Conservation (phyloP, 2,797 vertebrate species). For the Melanotaenia maccullochi region DNA sequence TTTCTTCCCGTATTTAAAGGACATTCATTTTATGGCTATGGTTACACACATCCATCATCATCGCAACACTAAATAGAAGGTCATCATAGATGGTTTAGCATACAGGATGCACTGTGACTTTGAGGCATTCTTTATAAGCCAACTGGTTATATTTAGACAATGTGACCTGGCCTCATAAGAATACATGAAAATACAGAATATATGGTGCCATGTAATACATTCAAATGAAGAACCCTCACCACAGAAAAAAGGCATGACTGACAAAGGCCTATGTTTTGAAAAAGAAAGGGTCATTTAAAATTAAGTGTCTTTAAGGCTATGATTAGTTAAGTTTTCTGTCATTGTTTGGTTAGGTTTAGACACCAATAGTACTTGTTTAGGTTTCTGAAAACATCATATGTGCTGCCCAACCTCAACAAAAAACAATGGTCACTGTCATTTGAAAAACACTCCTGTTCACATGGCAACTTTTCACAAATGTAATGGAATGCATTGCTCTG, state of each 20-base stretch:
- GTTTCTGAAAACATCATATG: neutral
- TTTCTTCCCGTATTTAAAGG: neutral
- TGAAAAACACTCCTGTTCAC: too few species aligned
- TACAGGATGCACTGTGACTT: neutral
- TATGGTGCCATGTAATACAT: neutral
- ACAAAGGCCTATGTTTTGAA: too few species aligned
- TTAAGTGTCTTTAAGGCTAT: neutral
- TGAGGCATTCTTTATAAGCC: neutral
- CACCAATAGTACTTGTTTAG: neutral
- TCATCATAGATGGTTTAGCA: neutral
- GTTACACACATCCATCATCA: conserved; percentile 2
- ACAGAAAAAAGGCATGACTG: neutral
- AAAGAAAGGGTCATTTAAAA: neutral
- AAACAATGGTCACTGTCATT: neutral
- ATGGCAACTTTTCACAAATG: too few species aligned
- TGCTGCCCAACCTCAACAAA: neutral
- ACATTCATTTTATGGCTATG: neutral
- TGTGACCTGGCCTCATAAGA: neutral
- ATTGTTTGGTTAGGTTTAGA: neutral
- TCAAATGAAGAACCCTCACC: neutral
- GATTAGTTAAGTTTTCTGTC: neutral
- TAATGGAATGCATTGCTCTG: too few species aligned
- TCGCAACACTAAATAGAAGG: neutral
- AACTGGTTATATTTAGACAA: neutral
- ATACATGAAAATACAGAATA: neutral